Evolutionary conservation across 2,888 invertebrate species (phyloP).

Genomic region (Ochropacha duplaris): DNA sequence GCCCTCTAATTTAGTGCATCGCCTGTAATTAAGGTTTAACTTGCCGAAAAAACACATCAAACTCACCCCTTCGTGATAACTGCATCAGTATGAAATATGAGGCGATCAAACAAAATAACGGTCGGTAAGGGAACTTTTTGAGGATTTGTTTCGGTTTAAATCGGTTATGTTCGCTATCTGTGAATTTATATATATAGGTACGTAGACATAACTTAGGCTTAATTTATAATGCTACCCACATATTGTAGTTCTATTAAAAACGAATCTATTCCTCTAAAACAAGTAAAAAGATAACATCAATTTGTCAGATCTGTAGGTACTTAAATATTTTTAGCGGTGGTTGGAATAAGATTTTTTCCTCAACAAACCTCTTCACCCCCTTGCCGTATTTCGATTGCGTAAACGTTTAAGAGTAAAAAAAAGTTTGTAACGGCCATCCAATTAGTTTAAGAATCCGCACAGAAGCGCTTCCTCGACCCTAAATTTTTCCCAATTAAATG

Average conservation of each 20-base stretch:
- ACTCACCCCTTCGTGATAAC: conserved; percentile 68
- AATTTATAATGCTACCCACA: too few relatives aligned
- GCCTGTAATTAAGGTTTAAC: conserved; percentile 68
- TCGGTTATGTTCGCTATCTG: conserved; percentile 17
- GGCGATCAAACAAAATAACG: conserved; percentile 43
- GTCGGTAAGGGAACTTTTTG: conserved; percentile 33
- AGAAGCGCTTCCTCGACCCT: conserved; percentile 78
- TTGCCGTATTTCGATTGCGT: conserved; percentile 47
- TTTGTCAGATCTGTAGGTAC: too few relatives aligned
- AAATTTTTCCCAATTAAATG: conserved; percentile 82
- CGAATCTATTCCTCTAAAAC: too few relatives aligned
- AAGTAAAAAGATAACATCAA: too few relatives aligned
- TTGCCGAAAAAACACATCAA: conserved; percentile 61
- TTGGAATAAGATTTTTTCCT: neutral
- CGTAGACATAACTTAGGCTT: neutral
- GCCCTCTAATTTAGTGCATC: conserved; percentile 74
- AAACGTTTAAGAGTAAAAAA: conserved; percentile 72
- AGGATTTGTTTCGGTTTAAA: conserved; percentile 27
- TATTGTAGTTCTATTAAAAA: too few relatives aligned
- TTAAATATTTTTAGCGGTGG: too few relatives aligned
- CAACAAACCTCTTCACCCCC: conserved; percentile 43
- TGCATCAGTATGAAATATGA: conserved; percentile 62
- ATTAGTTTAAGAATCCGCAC: conserved; percentile 80
- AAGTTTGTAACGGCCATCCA: conserved; percentile 76
- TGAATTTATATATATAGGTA: conserved; percentile 9